These are phyloP conservation scores for Peromyscus attwateri DNA, from an alignment of 2,797 vertebrate genomes.

Conservation along the genomic window DNA sequence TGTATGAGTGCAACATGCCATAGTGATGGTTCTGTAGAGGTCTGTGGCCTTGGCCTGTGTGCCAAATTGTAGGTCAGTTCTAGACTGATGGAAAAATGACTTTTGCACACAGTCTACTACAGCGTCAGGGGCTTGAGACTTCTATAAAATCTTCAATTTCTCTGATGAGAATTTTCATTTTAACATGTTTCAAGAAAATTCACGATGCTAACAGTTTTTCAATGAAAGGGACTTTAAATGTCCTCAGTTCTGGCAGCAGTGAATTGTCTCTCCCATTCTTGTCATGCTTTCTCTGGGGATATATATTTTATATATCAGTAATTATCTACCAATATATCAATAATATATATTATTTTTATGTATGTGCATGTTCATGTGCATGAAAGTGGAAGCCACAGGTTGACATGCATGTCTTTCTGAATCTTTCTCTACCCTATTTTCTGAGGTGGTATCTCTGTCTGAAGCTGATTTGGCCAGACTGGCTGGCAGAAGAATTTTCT, in stretches of 20 bases:
- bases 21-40: background rate
- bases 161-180: background rate
- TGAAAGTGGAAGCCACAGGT: background rate
- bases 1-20: background rate
- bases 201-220: background rate
- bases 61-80: background rate
- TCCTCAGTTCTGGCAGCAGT: background rate
- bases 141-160: background rate
- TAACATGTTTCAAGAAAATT: background rate
- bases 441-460: background rate
- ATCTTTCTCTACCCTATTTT: background rate
- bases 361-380: background rate
- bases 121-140: background rate
- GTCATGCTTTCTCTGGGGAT: background rate
- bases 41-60: background rate
- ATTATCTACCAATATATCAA: background rate
- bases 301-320: background rate
- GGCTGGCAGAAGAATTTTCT: background rate
- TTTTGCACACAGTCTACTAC: background rate
- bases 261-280: background rate
- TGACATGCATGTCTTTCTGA: background rate
- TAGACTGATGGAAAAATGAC: background rate
- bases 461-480: background rate
- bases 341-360: background rate
- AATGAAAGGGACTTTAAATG: background rate